Base-by-base conservation (phyloP, 30 jellyfish, hydroid and myxozoan genomes). In the Cassiopea andromeda region DNA sequence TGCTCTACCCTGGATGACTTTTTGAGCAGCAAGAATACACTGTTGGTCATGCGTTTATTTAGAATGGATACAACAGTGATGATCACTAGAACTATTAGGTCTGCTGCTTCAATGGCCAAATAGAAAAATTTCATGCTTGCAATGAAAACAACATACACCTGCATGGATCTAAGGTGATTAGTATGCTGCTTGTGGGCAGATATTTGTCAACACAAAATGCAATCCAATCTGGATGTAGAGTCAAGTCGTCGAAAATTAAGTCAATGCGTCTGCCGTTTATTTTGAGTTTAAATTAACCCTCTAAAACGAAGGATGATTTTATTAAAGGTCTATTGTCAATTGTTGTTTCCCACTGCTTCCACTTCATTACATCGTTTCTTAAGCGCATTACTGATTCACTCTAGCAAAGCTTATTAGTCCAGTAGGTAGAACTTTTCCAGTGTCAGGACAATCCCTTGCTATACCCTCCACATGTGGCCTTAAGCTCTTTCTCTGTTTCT, bases 331-430 rank as follows among this genome's bases (percentile, higher is more conserved):
- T 64, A 64, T 64, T 17, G 19, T 64, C 73, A 64, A 14, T 17
- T 5, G 27, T 64, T 5, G 73, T 9, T 64, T 14, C 73, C 73
- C 27, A 64, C 73, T 64, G 73, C 15, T 64, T 14, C 43, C 73
- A 13, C 73, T 4, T 64, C 43, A 64, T 2, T 64, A 2, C 15
- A 17, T 7, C 73, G 27, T 9, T 64, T 17, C 43, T 9, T 9
- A 5, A 64, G 15, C 38, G 10, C 10, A 54, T 54, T 10, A 3
- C 73, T 64, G 38, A 64, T 64, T 64, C 43, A 64, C 8, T 17
- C 43, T 64, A 2, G 73, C 73, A 64, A 64, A 64, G 73, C 73
- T 64, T 64, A 64, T 64, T 64, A 64, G 73, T 64, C 73, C 73
- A 27, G 15, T 64, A 64, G 15, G 73, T 27, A 64, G 19, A 64